phyloP scores from a whole-genome alignment of 2,113 vertebrate species.

The Sterna hirundo region DNA sequence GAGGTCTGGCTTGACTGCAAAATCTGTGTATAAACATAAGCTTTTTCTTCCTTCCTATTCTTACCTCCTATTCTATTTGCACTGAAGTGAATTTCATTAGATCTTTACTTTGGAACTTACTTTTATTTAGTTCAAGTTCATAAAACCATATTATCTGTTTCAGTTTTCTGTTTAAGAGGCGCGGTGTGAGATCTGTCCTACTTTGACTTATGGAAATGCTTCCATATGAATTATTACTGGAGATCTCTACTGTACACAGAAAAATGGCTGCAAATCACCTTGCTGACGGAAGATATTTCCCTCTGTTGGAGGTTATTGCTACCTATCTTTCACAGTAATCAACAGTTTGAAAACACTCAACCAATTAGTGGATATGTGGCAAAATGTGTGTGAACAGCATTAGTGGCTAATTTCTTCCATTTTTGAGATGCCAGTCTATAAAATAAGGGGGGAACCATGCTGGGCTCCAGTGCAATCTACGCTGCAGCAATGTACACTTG shows the following conservation, averaged over 20 bases:
- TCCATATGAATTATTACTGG: not conserved
- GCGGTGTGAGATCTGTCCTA: not conserved
- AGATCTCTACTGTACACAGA: not conserved
- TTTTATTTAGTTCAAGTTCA: not conserved
- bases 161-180: not conserved
- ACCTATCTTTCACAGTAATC: not conserved
- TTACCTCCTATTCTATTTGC: not conserved
- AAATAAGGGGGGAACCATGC: not conserved
- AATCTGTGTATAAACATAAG: not conserved
- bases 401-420: not conserved
- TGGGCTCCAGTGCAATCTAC: not conserved
- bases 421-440: not conserved
- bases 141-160: not conserved
- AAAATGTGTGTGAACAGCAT: not conserved
- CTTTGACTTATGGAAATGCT: not conserved
- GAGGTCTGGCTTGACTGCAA: not conserved
- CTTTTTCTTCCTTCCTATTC: not conserved
- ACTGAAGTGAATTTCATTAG: not conserved
- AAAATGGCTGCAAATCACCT: not conserved
- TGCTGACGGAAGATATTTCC: not conserved
- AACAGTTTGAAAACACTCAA: not conserved
- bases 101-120: not conserved
- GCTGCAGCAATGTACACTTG: not conserved
- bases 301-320: not conserved
- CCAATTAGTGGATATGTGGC: not conserved